Evolutionary conservation across 2,113 vertebrate genomes (phyloP), one percentile per base, ranked within the genome.

Genomic region (Bostrychus sinensis): DNA sequence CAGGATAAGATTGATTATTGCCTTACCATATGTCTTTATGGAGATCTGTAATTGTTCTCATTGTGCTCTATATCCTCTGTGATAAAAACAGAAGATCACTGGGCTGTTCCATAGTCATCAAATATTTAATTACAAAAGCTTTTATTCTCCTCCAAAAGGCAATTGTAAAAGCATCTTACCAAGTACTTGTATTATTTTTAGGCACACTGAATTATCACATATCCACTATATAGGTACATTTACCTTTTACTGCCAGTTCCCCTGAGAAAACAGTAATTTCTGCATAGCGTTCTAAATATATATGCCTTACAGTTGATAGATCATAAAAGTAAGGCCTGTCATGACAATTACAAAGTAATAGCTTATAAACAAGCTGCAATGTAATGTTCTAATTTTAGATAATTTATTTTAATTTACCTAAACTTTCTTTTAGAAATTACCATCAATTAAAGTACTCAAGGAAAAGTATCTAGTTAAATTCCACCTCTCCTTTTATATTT

Each of bases 111-210:
- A 25, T 46, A 17, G 38, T 61, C 72, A 86, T 89, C n/a, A 86
- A 89, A 88, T 84, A 91, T 87, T 86, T 66, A 89, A 34, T 11
- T 46, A 38, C 11, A 9, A 41, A n/a, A 66, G 80, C 82, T 84
- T 90, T 87, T 83, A 83, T 80, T 59, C 39, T 54, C 7, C 71
- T 79, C 72, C 70, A 54, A 77, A 72, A 81, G 75, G 56, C 36
- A 42, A 50, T 58, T 60, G 28, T 43, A 78, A 76, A 75, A 57
- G 14, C 7, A 69, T 20, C 25, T 55, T 50, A 62, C 79, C 37
- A 78, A 70, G 36, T 36, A 28, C 43, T 38, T 43, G 58, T 45
- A 45, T 8, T 63, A 71, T 72, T 83, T 85, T 88, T 81, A 77
- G 70, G 48, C 13, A 4, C 56, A 62, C 45, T 58, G 13, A 75